phyloP scores from a whole-genome alignment of 2,113 vertebrate genomes.

The Sylvilagus bachmani region DNA sequence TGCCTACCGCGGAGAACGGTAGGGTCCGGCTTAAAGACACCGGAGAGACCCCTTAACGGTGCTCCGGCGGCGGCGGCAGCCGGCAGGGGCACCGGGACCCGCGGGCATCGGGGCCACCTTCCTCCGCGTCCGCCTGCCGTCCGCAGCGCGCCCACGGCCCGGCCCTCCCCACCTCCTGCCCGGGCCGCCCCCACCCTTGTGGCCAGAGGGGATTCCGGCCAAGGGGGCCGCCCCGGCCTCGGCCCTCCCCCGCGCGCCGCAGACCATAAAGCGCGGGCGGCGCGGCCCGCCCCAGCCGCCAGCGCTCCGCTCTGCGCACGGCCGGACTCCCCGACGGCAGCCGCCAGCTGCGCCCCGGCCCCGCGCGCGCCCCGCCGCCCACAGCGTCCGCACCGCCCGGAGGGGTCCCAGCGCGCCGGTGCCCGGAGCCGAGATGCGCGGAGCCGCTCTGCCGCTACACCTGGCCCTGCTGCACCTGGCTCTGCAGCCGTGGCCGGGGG shows the following conservation, averaged over 20 bases:
- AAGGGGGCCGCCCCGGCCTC: constrained; percentile 73
- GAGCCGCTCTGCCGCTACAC: constrained; percentile 85
- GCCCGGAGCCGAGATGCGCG: constrained; percentile 77
- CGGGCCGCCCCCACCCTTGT: constrained; percentile 43
- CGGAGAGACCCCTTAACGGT: too few relatives aligned
- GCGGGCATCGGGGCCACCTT: too few relatives aligned
- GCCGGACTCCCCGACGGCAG: constrained; percentile 60
- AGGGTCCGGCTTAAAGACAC: too few relatives aligned
- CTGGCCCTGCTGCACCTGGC: constrained; percentile 89
- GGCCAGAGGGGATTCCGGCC: constrained; percentile 51
- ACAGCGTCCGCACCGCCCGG: not conserved
- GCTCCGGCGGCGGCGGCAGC: too few relatives aligned
- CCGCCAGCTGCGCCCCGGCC: not conserved
- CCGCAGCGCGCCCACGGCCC: not conserved
- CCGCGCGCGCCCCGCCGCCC: too few relatives aligned
- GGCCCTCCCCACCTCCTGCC: too few relatives aligned
- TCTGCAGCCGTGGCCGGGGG: constrained; percentile 87
- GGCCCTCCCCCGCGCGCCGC: constrained; percentile 59
- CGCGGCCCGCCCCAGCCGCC: not conserved
- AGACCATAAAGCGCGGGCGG: constrained; percentile 50
- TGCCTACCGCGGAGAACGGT: too few relatives aligned
- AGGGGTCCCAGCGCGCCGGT: too few relatives aligned
- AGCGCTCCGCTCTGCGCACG: not conserved
- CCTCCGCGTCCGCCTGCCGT: not conserved
- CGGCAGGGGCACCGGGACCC: too few relatives aligned